These are phyloP conservation scores for Pachycephala philippinensis DNA, from an alignment of 2,113 vertebrate genomes.

Conservation along the genomic window DNA sequence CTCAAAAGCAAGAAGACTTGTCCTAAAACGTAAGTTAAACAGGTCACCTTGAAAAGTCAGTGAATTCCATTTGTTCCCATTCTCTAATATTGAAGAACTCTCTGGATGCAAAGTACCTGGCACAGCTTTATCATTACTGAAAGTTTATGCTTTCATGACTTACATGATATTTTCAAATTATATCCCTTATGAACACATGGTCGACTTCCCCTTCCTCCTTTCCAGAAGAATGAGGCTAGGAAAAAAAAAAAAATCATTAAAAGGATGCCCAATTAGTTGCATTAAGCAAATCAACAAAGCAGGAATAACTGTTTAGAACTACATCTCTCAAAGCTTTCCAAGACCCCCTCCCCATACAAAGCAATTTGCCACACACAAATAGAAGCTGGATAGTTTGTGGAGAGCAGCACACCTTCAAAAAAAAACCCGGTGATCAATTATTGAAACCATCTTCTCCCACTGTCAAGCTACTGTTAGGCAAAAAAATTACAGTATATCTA, in stretches of 20 bases:
- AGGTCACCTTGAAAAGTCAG: not conserved
- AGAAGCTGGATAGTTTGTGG: not conserved
- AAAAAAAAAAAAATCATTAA: not conserved
- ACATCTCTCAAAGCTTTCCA: not conserved
- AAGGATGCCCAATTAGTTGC: not conserved
- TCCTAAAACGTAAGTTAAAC: not conserved
- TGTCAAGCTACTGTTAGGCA: not conserved
- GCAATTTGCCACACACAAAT: not conserved
- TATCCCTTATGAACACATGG: not conserved
- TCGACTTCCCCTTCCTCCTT: accelerated
- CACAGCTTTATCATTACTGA: not conserved
- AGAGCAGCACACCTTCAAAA: not conserved
- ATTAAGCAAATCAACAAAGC: not conserved
- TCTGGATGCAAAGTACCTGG: not conserved
- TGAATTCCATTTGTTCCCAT: not conserved
- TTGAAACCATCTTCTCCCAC: not conserved
- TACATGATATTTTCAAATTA: not conserved
- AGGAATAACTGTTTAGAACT: not conserved
- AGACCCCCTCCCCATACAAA: not conserved
- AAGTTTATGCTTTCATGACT: not conserved
- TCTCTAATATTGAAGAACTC: not conserved
- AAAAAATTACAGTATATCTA: not conserved
- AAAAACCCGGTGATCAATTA: not conserved
- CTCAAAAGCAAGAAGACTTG: not conserved
- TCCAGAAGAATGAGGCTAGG: not conserved